Percentiles rank a stretch among this genome's conserved stretches.
These are phyloP conservation scores for Phoxinus dragarum DNA, from an alignment of 2,797 vertebrate species.

Conservation along the genomic window DNA sequence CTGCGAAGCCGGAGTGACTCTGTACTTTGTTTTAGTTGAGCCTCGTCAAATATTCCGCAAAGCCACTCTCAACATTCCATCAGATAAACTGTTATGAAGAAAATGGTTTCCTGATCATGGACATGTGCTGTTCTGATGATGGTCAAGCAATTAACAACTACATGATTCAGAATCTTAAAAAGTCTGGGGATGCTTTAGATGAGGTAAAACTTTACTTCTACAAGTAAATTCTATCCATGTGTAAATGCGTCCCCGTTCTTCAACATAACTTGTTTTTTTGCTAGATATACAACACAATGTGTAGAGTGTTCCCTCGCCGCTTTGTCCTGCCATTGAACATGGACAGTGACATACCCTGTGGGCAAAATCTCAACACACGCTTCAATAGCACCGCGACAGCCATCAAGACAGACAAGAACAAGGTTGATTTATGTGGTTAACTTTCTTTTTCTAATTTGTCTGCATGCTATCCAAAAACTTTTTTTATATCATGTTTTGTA, in stretches of 20 bases:
- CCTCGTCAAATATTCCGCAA: conserved; percentile 75
- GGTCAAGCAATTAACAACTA: conserved; percentile 77
- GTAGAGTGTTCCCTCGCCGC: conserved; percentile 82
- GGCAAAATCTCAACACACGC: conserved; percentile 78
- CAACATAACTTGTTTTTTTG: background rate
- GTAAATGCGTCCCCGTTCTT: background rate
- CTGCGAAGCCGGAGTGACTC: background rate
- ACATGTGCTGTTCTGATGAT: conserved; percentile 86
- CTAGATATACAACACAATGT: conserved; percentile 80
- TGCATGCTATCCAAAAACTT: background rate
- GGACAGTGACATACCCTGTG: conserved; percentile 65
- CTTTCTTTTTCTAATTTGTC: background rate
- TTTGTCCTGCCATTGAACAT: conserved; percentile 87
- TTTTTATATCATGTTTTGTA: background rate
- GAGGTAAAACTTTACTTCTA: conserved; percentile 65
- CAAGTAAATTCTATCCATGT: too few relatives aligned
- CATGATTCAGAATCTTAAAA: conserved; percentile 85
- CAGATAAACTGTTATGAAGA: conserved; percentile 94
- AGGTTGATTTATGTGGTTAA: conserved; percentile 61
- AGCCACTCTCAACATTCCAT: conserved; percentile 83
- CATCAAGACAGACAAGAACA: conserved; percentile 70
- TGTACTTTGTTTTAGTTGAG: conserved; percentile 73
- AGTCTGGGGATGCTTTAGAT: conserved; percentile 80
- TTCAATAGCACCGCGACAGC: conserved; percentile 76
- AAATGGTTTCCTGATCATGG: conserved; percentile 83